phyloP scores from a whole-genome alignment of 2,113 vertebrate genomes.

The Harpagus bidentatus region DNA sequence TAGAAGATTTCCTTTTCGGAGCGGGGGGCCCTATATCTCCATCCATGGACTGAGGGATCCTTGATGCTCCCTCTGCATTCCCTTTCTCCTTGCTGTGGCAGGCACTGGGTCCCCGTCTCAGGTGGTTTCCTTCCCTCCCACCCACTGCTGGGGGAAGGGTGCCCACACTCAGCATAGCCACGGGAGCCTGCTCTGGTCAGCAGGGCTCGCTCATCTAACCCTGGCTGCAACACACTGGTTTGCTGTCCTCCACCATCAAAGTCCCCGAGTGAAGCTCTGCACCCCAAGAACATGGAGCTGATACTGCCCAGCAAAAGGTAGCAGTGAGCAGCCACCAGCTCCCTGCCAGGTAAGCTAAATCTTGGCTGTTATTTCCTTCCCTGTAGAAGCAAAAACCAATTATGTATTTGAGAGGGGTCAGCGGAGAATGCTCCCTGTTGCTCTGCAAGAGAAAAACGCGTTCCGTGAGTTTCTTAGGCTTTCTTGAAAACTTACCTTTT shows the following conservation, averaged over 20 bases:
- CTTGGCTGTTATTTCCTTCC: neutral
- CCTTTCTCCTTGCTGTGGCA: neutral
- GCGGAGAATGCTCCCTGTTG: rapidly evolving
- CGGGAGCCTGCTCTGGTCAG: neutral
- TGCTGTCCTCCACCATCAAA: neutral
- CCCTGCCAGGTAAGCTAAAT: constrained; percentile 5
- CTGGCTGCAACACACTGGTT: neutral
- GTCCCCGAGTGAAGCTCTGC: neutral
- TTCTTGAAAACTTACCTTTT: neutral
- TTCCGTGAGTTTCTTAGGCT: neutral
- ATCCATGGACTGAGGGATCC: neutral
- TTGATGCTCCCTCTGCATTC: neutral
- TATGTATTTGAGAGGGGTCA: rapidly evolving
- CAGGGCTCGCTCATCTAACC: neutral
- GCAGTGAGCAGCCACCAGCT: neutral
- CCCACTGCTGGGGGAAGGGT: neutral
- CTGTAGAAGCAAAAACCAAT: neutral
- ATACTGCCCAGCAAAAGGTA: neutral
- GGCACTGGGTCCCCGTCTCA: rapidly evolving
- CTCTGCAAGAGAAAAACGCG: neutral
- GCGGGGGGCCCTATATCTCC: neutral
- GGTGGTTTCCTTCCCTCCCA: neutral
- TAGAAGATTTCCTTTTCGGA: neutral
- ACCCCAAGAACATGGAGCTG: neutral
- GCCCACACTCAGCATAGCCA: neutral